Evolutionary conservation across 2,113 vertebrate genomes (phyloP).

Genomic region (Stictonetta naevosa): DNA sequence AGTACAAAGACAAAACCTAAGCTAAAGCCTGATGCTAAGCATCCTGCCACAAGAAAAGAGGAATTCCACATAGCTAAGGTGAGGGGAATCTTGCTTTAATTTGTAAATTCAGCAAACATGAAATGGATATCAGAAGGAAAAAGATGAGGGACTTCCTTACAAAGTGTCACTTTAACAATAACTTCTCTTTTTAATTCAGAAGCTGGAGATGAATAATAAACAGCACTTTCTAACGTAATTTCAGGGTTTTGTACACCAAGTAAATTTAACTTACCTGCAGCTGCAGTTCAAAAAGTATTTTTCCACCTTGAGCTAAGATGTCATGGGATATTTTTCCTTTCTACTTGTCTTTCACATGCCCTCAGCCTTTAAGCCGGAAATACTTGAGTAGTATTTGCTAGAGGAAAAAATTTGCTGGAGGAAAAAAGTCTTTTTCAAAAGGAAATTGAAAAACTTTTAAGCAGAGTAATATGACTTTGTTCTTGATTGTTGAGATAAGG

Average conservation of each 20-base stretch:
- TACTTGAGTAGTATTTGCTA: neutral
- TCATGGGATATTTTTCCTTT: neutral
- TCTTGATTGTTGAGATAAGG: conserved; percentile 14
- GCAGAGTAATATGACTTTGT: neutral
- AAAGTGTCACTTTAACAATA: neutral
- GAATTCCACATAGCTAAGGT: neutral
- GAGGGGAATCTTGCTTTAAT: neutral
- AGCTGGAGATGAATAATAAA: neutral
- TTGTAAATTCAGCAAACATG: neutral
- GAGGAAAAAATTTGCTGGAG: no score
- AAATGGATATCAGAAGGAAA: neutral
- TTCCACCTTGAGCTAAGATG: neutral
- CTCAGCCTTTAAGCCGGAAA: neutral
- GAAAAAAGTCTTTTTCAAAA: neutral
- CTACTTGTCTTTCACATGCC: neutral
- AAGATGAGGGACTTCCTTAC: neutral
- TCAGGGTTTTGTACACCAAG: neutral
- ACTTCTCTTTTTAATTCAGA: neutral
- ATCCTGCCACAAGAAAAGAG: neutral
- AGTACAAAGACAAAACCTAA: neutral
- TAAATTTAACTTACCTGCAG: neutral
- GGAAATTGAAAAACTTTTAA: neutral
- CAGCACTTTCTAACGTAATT: neutral
- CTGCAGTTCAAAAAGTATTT: neutral
- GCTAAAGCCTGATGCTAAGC: neutral